Evolutionary conservation across 2,797 vertebrate genomes (phyloP).

Genomic region (Lerista edwardsae): DNA sequence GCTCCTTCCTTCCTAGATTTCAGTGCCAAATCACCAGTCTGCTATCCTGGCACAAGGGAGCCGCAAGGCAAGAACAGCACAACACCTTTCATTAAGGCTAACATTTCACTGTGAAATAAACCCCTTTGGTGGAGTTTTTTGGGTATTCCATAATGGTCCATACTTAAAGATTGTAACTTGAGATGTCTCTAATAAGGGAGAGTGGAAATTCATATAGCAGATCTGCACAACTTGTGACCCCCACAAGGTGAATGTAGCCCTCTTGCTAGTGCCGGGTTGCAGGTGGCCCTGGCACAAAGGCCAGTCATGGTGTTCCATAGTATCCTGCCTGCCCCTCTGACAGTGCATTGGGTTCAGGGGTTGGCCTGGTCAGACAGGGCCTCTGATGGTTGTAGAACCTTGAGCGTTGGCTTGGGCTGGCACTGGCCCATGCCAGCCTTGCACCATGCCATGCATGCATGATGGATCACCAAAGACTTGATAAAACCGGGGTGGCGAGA

Average conservation of each 20-base stretch:
- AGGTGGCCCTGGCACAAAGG: too few relatives aligned
- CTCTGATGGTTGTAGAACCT: too few relatives aligned
- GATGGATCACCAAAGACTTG: neutral
- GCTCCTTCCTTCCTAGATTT: neutral
- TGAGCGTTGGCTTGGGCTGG: too few relatives aligned
- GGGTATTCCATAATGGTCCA: neutral
- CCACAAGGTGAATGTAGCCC: neutral
- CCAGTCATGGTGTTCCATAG: too few relatives aligned
- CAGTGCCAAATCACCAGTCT: neutral
- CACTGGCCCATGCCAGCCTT: neutral
- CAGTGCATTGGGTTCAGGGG: too few relatives aligned
- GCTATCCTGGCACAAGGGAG: neutral
- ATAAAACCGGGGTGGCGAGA: neutral
- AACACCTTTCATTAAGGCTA: neutral
- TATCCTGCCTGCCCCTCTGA: too few relatives aligned
- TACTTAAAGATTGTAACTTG: neutral
- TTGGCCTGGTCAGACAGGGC: too few relatives aligned
- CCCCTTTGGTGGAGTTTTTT: slow-evolving; percentile 5
- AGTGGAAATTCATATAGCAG: neutral
- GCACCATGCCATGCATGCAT: too few relatives aligned
- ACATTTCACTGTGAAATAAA: neutral
- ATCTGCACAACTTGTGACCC: neutral
- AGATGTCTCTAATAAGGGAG: neutral
- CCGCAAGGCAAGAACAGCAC: neutral
- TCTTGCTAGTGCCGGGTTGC: too few relatives aligned